A percentile compares a stretch with the other conserved stretches of the same genome.
Evolutionary conservation across 2,888 invertebrate genomes (phyloP).

Genomic region (Chymomyza caudatula): DNA sequence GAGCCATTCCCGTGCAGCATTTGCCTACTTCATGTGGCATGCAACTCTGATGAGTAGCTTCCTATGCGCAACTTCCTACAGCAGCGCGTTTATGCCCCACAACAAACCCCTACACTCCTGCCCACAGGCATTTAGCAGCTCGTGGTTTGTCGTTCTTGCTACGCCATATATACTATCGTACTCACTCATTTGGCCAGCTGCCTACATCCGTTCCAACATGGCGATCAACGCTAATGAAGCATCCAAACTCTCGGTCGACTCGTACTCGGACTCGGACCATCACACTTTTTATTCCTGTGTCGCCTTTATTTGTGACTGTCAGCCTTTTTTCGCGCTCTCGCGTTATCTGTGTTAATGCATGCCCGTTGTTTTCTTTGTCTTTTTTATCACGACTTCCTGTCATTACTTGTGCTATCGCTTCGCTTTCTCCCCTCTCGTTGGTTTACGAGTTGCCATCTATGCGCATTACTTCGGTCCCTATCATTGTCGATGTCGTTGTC

Average conservation of each 20-base stretch:
- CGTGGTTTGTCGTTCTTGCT: neutral
- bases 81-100: neutral
- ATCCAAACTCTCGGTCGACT: constrained; percentile 41
- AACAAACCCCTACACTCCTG: neutral
- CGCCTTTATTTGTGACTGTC: neutral
- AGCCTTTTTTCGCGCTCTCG: constrained; percentile 6
- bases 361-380: constrained; percentile 45
- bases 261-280: neutral
- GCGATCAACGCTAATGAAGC: constrained; percentile 65
- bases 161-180: constrained; percentile 13
- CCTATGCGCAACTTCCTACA: neutral
- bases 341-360: constrained; percentile 64
- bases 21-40: constrained; percentile 42
- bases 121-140: neutral
- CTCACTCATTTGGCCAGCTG: constrained; percentile 33
- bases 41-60: constrained; percentile 42
- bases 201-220: constrained; percentile 44
- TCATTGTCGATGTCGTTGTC: constrained; percentile 16
- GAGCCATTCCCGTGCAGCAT: constrained; percentile 29
- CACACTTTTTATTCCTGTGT: neutral
- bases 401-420: constrained; percentile 54
- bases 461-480: constrained; percentile 45
- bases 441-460: constrained; percentile 25
- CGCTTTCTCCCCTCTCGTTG: constrained; percentile 17
- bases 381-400: constrained; percentile 61